A percentile compares a stretch with the other conserved stretches of the same genome.
Evolutionary conservation across 2,113 vertebrate species (phyloP).

Genomic region (Dipodomys stephensi): DNA sequence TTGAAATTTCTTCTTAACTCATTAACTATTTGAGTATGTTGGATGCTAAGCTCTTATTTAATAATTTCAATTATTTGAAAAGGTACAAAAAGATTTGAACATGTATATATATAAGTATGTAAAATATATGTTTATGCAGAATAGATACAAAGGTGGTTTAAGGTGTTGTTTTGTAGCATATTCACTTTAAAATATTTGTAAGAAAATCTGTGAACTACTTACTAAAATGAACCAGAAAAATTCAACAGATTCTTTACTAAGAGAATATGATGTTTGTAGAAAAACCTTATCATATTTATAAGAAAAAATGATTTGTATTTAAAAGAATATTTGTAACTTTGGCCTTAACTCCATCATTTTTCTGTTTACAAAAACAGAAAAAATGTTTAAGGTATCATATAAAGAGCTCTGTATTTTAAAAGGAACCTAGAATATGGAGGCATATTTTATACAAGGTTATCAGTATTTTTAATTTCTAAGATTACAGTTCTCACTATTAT

Average conservation of each 20-base stretch:
- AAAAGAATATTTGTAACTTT: neutral
- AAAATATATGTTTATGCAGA: neutral
- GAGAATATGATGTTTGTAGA: neutral
- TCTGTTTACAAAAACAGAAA: constrained; percentile 7
- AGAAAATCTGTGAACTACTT: constrained; percentile 18
- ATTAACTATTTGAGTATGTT: constrained; percentile 2
- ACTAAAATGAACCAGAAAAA: neutral
- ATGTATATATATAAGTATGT: neutral
- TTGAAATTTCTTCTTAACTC: constrained; percentile 34
- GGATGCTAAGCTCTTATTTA: constrained; percentile 29
- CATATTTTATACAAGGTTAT: neutral
- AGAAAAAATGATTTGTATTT: neutral
- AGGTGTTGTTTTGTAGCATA: neutral
- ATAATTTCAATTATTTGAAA: neutral
- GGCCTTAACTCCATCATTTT: neutral
- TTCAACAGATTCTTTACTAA: neutral
- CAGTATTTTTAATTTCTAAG: neutral
- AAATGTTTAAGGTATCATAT: neutral
- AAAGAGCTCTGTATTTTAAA: neutral
- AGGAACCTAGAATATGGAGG: neutral
- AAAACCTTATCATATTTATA: neutral
- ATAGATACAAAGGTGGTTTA: neutral
- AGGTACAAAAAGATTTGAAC: neutral
- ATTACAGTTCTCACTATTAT: neutral
- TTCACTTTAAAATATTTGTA: constrained; percentile 28